Evolutionary conservation across 1,140 invertebrate species (phyloP).

Genomic region (Agrypnia vestita): DNA sequence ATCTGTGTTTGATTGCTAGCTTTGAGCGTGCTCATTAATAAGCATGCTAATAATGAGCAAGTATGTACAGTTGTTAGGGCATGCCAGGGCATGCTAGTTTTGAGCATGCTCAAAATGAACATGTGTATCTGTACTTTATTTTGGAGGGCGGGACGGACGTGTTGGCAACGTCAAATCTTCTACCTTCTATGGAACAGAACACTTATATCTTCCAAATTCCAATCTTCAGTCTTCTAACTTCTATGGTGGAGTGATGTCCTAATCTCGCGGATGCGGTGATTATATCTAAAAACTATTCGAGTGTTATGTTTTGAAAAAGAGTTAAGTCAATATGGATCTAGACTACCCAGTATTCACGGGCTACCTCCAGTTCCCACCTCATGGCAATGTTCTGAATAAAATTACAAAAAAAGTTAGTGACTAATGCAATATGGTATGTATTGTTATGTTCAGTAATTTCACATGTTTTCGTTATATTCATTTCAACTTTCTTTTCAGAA

Average conservation of each 20-base stretch:
- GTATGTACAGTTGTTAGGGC: too few relatives aligned
- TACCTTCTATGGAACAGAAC: too few relatives aligned
- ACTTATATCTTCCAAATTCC: too few relatives aligned
- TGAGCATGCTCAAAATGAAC: too few relatives aligned
- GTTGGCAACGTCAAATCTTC: too few relatives aligned
- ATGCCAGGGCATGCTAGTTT: too few relatives aligned
- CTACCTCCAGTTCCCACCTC: constrained; percentile 80
- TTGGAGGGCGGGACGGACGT: too few relatives aligned
- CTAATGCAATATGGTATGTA: constrained; percentile 33
- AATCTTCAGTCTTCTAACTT: background rate
- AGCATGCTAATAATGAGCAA: too few relatives aligned
- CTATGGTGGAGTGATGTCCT: constrained; percentile 6
- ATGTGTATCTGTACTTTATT: too few relatives aligned
- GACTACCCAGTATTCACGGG: constrained; percentile 80
- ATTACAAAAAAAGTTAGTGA: constrained; percentile 73
- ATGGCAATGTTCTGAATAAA: constrained; percentile 75
- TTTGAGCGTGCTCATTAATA: too few relatives aligned
- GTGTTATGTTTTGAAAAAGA: constrained; percentile 24
- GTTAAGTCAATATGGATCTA: constrained; percentile 73
- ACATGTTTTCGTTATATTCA: constrained; percentile 14
- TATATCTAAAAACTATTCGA: background rate
- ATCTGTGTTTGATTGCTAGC: too few relatives aligned
- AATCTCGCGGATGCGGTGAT: constrained; percentile 2
- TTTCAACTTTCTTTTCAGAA: constrained; percentile 74
- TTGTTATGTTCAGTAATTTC: constrained; percentile 32